These are phyloP conservation scores for Centruroides vittatus DNA, from an alignment of 1,140 invertebrate genomes.

Conservation along the genomic window DNA sequence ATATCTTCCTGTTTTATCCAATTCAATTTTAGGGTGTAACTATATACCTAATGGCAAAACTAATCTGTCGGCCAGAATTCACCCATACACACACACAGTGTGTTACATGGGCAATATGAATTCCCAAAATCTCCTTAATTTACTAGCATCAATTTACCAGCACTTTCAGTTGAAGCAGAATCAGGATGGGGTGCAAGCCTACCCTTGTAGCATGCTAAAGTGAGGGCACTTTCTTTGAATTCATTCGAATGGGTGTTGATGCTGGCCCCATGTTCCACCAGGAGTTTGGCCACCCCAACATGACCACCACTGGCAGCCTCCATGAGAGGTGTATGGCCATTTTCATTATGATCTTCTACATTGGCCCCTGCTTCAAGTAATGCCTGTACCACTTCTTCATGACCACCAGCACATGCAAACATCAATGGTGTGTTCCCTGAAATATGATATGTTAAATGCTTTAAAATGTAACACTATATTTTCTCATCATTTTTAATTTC, in stretches of 20 bases:
- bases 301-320: slow-evolving; percentile 95
- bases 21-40: too few species aligned
- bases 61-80: too few species aligned
- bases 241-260: slow-evolving; percentile 99
- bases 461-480: too few species aligned
- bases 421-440: slow-evolving; percentile 88
- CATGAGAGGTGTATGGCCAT: slow-evolving; percentile 97
- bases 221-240: slow-evolving; percentile 76
- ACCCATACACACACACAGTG: too few species aligned
- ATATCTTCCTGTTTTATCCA: too few species aligned
- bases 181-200: not conserved
- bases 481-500: too few species aligned
- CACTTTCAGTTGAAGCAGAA: too few species aligned
- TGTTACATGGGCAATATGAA: too few species aligned
- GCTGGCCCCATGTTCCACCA: slow-evolving; percentile 81
- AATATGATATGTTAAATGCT: not conserved
- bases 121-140: too few species aligned
- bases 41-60: too few species aligned
- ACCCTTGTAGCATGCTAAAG: slow-evolving; percentile 94
- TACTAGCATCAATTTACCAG: too few species aligned
- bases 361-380: slow-evolving; percentile 81
- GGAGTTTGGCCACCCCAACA: slow-evolving; percentile 81
- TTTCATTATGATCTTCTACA: slow-evolving; percentile 97
- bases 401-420: slow-evolving; percentile 94
- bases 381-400: slow-evolving; percentile 74